These are phyloP conservation scores for Andrena marginata DNA, from an alignment of 2,888 invertebrate genomes.

Conservation along the genomic window DNA sequence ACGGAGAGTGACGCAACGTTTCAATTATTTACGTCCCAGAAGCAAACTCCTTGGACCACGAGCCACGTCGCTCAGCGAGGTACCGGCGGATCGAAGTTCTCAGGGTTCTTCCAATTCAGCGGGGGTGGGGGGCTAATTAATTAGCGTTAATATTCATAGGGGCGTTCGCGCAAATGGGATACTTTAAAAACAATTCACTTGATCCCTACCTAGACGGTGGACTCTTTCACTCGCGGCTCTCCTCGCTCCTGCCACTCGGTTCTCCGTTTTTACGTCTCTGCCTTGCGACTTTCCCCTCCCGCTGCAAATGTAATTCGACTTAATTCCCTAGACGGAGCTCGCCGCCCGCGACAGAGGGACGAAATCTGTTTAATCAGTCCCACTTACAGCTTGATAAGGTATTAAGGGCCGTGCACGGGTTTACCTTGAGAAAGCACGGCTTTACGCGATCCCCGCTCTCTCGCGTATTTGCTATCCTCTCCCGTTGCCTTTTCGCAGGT, in stretches of 20 bases:
- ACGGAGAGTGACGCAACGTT: neutral
- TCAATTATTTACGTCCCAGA: slow-evolving; percentile 46
- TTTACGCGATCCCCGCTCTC: slow-evolving; percentile 19
- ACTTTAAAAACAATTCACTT: slow-evolving; percentile 73
- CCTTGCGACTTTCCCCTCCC: slow-evolving; percentile 23
- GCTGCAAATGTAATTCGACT: slow-evolving; percentile 67
- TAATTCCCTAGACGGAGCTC: slow-evolving; percentile 60
- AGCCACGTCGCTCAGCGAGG: slow-evolving; percentile 20
- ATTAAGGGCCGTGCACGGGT: slow-evolving; percentile 54
- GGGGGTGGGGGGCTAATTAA: slow-evolving; percentile 70
- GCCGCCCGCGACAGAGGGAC: slow-evolving; percentile 35
- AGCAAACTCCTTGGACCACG: slow-evolving; percentile 1
- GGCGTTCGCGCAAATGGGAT: slow-evolving; percentile 55
- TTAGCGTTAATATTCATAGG: slow-evolving; percentile 75
- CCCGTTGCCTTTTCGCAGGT: slow-evolving; percentile 12
- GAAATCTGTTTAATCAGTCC: slow-evolving; percentile 71
- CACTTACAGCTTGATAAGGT: slow-evolving; percentile 68
- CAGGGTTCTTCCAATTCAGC: slow-evolving; percentile 35
- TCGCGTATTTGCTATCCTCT: slow-evolving; percentile 41
- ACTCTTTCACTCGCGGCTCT: slow-evolving; percentile 15
- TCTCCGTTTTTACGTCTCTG: slow-evolving; percentile 13
- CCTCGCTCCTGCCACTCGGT: neutral
- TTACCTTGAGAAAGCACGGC: slow-evolving; percentile 19
- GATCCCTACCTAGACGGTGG: slow-evolving; percentile 38
- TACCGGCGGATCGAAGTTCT: slow-evolving; percentile 16